phyloP scores from a whole-genome alignment of 2,888 invertebrate species.

The Rugalucina vietnamica region DNA sequence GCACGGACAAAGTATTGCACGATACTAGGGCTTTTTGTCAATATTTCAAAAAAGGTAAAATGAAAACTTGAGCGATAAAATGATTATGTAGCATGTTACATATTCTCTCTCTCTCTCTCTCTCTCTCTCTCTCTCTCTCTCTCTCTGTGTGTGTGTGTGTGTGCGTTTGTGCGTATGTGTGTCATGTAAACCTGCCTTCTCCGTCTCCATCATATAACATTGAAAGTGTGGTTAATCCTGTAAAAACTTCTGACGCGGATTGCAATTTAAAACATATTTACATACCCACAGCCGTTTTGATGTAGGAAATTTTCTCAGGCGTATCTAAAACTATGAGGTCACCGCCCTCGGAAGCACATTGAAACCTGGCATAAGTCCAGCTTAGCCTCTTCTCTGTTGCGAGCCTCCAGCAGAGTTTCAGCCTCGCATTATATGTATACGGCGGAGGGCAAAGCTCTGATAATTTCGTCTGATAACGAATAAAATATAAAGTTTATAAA shows the following conservation, averaged over 20 bases:
- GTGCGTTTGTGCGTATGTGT: no score
- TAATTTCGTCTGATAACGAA: no score
- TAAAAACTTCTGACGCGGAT: background rate
- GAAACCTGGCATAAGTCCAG: background rate
- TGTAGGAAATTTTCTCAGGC: background rate
- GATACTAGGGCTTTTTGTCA: no score
- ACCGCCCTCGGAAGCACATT: background rate
- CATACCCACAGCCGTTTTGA: background rate
- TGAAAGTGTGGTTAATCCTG: background rate
- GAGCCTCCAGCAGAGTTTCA: background rate
- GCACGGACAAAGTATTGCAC: no score
- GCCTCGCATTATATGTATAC: background rate
- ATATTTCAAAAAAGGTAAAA: no score
- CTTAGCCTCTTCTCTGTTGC: background rate
- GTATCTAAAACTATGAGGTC: background rate
- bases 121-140: no score
- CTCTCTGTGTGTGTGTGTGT: no score
- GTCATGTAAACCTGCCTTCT: no score
- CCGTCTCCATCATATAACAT: background rate
- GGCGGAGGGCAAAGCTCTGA: background rate
- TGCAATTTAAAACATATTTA: background rate
- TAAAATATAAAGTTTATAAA: no score
- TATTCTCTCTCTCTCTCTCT: no score
- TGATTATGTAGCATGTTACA: no score
- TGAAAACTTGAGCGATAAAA: no score